phyloP scores from a whole-genome alignment of 2,888 invertebrate species.

The Rhagophthalmus giganteus region DNA sequence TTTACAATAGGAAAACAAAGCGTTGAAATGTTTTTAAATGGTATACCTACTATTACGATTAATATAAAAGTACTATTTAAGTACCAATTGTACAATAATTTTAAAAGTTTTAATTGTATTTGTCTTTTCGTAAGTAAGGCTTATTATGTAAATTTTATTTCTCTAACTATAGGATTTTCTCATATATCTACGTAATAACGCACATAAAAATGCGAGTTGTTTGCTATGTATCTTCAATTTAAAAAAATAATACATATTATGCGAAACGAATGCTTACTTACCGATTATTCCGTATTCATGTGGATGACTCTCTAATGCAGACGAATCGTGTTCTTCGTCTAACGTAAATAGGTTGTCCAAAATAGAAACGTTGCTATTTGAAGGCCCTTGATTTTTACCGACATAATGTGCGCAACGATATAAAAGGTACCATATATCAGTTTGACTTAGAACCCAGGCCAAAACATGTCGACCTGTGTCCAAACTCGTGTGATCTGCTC shows the following conservation, averaged over 20 bases:
- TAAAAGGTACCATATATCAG: conserved; percentile 64
- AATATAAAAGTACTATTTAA: no score
- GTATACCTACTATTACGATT: no score
- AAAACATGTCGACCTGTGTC: conserved; percentile 49
- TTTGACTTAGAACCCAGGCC: conserved; percentile 67
- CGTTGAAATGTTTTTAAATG: no score
- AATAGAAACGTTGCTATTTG: conserved; percentile 60
- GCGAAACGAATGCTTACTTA: conserved; percentile 44
- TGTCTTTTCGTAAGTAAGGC: not conserved
- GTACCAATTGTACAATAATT: no score
- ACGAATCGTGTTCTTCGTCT: conserved; percentile 46
- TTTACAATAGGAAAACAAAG: no score
- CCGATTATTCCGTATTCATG: conserved; percentile 23
- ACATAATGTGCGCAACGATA: conserved; percentile 65
- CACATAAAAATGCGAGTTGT: no score
- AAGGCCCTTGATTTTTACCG: conserved; percentile 53
- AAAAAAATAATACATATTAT: not conserved
- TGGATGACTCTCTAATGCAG: conserved; percentile 28
- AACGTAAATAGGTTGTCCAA: conserved; percentile 70
- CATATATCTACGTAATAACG: no score
- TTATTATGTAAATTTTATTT: not conserved
- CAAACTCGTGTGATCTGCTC: conserved; percentile 46
- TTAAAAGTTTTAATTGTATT: no score
- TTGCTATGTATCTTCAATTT: no score
- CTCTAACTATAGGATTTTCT: no score